Evolutionary conservation across 2,113 vertebrate species (phyloP).

Genomic region (Castor canadensis): DNA sequence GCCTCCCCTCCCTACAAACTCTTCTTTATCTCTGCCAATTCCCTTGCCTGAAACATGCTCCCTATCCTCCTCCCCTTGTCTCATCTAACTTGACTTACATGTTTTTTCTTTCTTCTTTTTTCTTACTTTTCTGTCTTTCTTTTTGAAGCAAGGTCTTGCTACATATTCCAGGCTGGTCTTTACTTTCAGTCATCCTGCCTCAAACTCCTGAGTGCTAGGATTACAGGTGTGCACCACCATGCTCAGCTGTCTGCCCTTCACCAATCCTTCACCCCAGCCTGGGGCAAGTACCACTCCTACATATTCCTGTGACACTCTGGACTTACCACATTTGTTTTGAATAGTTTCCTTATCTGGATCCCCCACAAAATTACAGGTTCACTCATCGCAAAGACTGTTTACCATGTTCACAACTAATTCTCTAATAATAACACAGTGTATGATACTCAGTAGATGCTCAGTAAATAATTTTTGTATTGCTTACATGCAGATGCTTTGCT

Average conservation of each 20-base stretch:
- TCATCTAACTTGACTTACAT: background rate
- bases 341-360: background rate
- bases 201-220: background rate
- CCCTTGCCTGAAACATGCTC: background rate
- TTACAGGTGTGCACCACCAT: background rate
- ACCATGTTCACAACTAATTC: background rate
- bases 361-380: background rate
- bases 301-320: background rate
- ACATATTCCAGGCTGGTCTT: background rate
- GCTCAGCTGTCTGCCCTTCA: background rate
- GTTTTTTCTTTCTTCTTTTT: background rate
- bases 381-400: background rate
- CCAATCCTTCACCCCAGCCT: background rate
- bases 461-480: background rate
- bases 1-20: background rate
- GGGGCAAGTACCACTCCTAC: background rate
- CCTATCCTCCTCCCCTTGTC: accelerated
- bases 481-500: background rate
- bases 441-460: background rate
- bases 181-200: background rate
- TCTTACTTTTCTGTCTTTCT: background rate
- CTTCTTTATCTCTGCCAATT: background rate
- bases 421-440: background rate
- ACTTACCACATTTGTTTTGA: background rate
- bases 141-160: background rate